These are phyloP conservation scores for Neosalanx taihuensis DNA, from an alignment of 2,797 vertebrate species.

Conservation along the genomic window DNA sequence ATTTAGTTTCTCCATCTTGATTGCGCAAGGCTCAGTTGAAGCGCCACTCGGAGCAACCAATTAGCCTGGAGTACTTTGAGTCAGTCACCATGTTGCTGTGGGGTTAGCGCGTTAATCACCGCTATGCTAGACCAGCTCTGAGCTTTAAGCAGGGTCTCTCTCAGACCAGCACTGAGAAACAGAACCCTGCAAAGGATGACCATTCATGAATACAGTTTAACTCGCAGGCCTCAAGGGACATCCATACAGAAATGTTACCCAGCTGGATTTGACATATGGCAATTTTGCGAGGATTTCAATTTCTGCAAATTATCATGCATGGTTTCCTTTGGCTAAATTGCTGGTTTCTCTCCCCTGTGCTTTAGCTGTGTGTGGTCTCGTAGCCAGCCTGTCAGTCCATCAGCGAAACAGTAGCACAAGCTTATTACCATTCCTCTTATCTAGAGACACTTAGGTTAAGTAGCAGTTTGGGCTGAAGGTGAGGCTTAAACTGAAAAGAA, in stretches of 20 bases:
- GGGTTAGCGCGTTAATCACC: slow-evolving; percentile 15
- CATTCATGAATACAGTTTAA: slow-evolving; percentile 6
- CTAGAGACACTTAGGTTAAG: slow-evolving; percentile 59
- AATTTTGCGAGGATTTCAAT: slow-evolving; percentile 7
- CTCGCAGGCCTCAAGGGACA: slow-evolving; percentile 8
- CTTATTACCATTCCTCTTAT: slow-evolving; percentile 55
- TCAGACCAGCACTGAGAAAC: background rate
- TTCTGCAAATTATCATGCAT: background rate
- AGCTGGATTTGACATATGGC: background rate
- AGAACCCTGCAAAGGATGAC: background rate
- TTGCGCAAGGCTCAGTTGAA: slow-evolving; percentile 7
- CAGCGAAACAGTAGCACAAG: slow-evolving; percentile 39
- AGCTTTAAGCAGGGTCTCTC: background rate
- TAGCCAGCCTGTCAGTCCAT: slow-evolving; percentile 43
- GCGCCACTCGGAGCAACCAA: background rate
- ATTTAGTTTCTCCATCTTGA: slow-evolving; percentile 9
- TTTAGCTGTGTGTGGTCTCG: background rate
- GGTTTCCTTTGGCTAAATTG: slow-evolving; percentile 5
- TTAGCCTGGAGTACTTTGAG: slow-evolving; percentile 16
- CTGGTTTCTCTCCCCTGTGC: slow-evolving; percentile 11
- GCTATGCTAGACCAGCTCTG: slow-evolving; percentile 7
- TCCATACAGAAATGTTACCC: slow-evolving; percentile 1
- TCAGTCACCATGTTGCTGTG: slow-evolving; percentile 8
- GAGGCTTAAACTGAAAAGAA: slow-evolving; percentile 57
- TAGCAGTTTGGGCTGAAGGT: slow-evolving; percentile 58